phyloP scores from a whole-genome alignment of 2,797 vertebrate genomes.

The Echeneis naucrates region DNA sequence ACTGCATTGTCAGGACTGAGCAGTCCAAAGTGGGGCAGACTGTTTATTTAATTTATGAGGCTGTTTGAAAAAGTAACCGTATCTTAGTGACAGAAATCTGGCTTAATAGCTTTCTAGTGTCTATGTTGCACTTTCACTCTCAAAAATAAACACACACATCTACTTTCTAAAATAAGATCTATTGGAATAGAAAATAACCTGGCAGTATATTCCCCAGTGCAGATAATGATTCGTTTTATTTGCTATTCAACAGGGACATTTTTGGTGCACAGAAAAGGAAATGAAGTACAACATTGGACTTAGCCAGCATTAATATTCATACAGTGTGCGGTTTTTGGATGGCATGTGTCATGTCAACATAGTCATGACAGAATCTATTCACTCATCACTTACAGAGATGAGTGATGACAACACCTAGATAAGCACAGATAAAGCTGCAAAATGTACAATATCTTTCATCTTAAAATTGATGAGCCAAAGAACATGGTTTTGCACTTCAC shows the following conservation, averaged over 20 bases:
- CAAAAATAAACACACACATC: constrained; percentile 56
- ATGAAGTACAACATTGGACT: constrained; percentile 4
- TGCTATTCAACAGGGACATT: constrained; percentile 32
- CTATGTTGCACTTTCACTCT: constrained; percentile 50
- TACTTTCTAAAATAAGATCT: constrained; percentile 72
- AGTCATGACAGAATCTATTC: constrained; percentile 6
- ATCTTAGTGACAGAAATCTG: constrained; percentile 62
- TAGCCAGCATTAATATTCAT: constrained; percentile 12
- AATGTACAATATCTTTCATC: constrained; percentile 36
- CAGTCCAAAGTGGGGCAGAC: constrained; percentile 53
- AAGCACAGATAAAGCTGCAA: constrained; percentile 34
- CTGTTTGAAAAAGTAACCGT: constrained; percentile 58
- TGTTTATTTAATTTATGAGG: constrained; percentile 66
- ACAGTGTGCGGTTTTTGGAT: constrained; percentile 3
- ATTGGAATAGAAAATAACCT: constrained; percentile 60
- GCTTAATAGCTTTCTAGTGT: constrained; percentile 58
- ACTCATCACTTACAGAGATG: constrained; percentile 7
- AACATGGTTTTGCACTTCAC: constrained; percentile 67
- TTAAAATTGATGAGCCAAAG: constrained; percentile 55
- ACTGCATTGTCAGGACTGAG: constrained; percentile 46
- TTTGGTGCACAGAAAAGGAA: constrained; percentile 26
- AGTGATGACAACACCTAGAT: constrained; percentile 24
- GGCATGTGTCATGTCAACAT: constrained; percentile 15
- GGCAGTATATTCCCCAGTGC: constrained; percentile 41
- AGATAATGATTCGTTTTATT: constrained; percentile 36